Evolutionary conservation across 2,113 vertebrate species (phyloP).

Genomic region (Pluvialis apricaria): DNA sequence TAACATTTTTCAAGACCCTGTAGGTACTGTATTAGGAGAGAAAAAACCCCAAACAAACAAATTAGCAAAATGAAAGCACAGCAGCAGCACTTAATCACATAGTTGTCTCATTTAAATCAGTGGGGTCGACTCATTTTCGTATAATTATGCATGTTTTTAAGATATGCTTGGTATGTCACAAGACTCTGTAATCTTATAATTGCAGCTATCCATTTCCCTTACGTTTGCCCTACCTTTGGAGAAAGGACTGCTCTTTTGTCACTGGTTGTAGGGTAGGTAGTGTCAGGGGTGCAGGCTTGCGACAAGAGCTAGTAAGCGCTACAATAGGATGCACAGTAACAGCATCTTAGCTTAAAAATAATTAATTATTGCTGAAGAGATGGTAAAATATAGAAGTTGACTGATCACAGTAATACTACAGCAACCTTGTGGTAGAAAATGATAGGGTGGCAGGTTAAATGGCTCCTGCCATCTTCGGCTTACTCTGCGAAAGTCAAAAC

Average conservation of each 20-base stretch:
- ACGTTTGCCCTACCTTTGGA: background rate
- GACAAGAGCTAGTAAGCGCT: background rate
- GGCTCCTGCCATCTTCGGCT: background rate
- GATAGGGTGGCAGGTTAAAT: background rate
- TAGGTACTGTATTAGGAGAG: background rate
- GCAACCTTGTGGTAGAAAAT: background rate
- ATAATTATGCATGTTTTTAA: constrained; percentile 37
- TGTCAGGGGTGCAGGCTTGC: background rate
- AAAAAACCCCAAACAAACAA: background rate
- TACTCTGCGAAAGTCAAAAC: background rate
- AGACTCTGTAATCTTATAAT: constrained; percentile 24
- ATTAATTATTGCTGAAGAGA: background rate
- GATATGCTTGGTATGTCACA: background rate
- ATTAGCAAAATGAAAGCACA: constrained; percentile 32
- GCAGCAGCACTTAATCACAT: background rate
- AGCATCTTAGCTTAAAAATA: background rate
- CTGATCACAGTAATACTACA: background rate
- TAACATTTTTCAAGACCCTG: background rate
- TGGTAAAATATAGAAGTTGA: background rate
- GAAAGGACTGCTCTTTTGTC: background rate
- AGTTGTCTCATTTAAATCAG: constrained; percentile 38
- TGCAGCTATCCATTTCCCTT: constrained; percentile 23
- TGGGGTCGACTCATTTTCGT: background rate
- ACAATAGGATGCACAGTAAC: background rate
- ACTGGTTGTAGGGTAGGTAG: background rate